A percentile compares a stretch with the other conserved stretches of the same genome.
These are phyloP conservation scores for Oscheius sp. DNA, from an alignment of 2,888 invertebrate species.

Conservation along the genomic window DNA sequence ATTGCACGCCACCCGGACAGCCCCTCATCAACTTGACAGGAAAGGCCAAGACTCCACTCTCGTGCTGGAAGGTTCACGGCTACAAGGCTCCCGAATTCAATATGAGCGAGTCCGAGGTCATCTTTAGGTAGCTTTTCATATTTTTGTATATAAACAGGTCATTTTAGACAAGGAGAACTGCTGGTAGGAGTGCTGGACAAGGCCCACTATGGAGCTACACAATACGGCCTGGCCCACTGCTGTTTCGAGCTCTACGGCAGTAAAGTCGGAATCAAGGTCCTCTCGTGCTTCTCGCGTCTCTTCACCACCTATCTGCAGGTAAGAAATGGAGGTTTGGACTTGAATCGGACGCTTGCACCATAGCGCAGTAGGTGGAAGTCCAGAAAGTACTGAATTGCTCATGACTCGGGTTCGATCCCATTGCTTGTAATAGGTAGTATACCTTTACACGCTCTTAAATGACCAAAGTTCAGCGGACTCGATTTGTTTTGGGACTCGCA, in stretches of 20 bases:
- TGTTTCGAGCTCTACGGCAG: conserved; percentile 96
- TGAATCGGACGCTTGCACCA: too few relatives aligned
- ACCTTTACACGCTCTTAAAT: too few relatives aligned
- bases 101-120: conserved; percentile 91
- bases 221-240: conserved; percentile 92
- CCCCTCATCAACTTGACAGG: conserved; percentile 81
- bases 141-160: neutral
- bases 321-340: neutral
- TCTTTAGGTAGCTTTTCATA: conserved; percentile 74
- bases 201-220: conserved; percentile 93
- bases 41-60: conserved; percentile 81
- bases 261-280: conserved; percentile 83
- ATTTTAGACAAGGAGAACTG: conserved; percentile 85
- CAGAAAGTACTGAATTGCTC: too few relatives aligned
- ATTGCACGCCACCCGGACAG: conserved; percentile 83
- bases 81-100: conserved; percentile 50
- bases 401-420: too few relatives aligned
- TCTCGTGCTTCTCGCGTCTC: conserved; percentile 90
- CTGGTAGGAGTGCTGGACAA: conserved; percentile 93
- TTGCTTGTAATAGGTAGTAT: too few relatives aligned
- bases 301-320: conserved; percentile 90
- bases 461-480: too few relatives aligned
- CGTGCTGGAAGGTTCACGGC: conserved; percentile 73
- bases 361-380: too few relatives aligned
- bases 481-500: too few relatives aligned